Evolutionary conservation across 2,888 invertebrate genomes (phyloP).

Genomic region (Eurytoma californica): DNA sequence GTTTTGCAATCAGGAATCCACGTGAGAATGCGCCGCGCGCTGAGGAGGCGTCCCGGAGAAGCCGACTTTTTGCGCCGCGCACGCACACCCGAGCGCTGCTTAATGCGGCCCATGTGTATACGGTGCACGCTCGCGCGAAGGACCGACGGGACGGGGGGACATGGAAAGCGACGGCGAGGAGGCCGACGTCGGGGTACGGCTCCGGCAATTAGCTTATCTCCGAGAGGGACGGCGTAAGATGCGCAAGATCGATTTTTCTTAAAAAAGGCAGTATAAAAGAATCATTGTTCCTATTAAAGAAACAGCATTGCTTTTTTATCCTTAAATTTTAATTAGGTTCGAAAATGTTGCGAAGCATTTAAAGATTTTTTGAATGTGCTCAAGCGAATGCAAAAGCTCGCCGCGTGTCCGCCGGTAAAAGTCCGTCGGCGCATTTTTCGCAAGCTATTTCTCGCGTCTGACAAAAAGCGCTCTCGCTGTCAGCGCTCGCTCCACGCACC

Average conservation of each 20-base stretch:
- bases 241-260: not conserved
- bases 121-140: not conserved
- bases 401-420: too few species aligned
- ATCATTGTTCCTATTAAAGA: too few species aligned
- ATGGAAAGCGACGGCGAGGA: slow-evolving; percentile 33
- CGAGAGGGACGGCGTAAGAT: slow-evolving; percentile 12
- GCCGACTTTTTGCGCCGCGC: slow-evolving; percentile 52
- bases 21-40: slow-evolving; percentile 65
- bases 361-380: too few species aligned
- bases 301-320: too few species aligned
- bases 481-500: too few species aligned
- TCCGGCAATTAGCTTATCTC: slow-evolving; percentile 41
- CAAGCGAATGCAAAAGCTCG: too few species aligned
- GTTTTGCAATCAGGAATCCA: slow-evolving; percentile 69
- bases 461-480: too few species aligned
- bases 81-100: not conserved
- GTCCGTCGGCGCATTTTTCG: too few species aligned
- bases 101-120: slow-evolving; percentile 37
- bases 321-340: too few species aligned
- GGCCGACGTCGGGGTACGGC: slow-evolving; percentile 55
- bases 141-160: slow-evolving; percentile 24
- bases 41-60: slow-evolving; percentile 58
- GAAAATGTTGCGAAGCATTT: too few species aligned
- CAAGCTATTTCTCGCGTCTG: too few species aligned
- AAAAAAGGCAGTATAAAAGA: too few species aligned